These are phyloP conservation scores for Tethya wilhelma DNA, from an alignment of 37 sponge, comb jelly and placozoan species.

Conservation along the genomic window DNA sequence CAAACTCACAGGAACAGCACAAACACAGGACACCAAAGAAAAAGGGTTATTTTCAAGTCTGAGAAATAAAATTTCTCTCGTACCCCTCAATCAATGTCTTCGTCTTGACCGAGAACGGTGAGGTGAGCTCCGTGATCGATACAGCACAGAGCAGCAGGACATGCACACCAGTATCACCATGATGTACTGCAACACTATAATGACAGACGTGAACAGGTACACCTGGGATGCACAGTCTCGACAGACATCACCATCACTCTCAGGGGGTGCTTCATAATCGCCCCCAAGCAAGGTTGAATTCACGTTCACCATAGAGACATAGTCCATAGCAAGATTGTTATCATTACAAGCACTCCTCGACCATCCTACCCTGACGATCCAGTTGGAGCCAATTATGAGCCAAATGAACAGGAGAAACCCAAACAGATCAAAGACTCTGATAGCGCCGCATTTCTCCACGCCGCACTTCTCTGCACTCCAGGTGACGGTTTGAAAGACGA, in stretches of 20 bases:
- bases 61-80: too few species aligned
- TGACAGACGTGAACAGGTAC: conserved; percentile 14
- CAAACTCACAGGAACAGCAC: too few species aligned
- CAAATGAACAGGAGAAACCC: conserved; percentile 30
- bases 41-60: too few species aligned
- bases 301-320: background rate
- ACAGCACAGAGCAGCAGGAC: conserved; percentile 5
- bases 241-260: conserved; percentile 10
- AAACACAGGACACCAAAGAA: too few species aligned
- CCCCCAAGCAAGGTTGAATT: background rate
- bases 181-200: conserved; percentile 24
- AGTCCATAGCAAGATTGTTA: too few species aligned
- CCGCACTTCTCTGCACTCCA: background rate
- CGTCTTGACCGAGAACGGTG: too few species aligned
- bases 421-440: conserved; percentile 12
- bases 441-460: background rate
- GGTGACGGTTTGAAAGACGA: background rate
- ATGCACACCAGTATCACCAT: background rate
- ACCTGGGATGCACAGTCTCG: conserved; percentile 17
- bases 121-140: too few species aligned
- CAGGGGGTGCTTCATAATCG: too few species aligned
- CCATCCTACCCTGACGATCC: conserved; percentile 29
- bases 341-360: too few species aligned
- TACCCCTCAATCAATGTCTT: too few species aligned
- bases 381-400: conserved; percentile 32